A percentile compares a stretch with the other conserved stretches of the same genome.
These are phyloP conservation scores for Drosophila rubida DNA, from an alignment of 2,888 invertebrate species.

Conservation along the genomic window DNA sequence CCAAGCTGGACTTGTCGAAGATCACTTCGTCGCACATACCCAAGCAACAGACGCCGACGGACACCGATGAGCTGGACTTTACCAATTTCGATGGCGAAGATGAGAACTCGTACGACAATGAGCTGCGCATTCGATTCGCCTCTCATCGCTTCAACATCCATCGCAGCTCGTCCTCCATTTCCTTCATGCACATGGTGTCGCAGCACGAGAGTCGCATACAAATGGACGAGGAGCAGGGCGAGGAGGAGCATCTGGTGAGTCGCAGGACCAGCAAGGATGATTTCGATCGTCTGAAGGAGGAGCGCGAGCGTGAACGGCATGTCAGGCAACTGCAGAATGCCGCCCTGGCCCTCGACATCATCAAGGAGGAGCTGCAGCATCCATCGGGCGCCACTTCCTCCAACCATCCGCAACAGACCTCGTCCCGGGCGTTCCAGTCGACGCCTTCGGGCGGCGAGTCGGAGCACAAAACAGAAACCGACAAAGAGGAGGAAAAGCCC, in stretches of 20 bases:
- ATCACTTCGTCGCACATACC: conserved; percentile 19
- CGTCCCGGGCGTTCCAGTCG: neutral
- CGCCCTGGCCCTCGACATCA: conserved; percentile 59
- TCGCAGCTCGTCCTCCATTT: conserved; percentile 50
- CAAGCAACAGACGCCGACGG: neutral
- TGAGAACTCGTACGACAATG: conserved; percentile 1
- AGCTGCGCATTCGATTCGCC: conserved; percentile 57
- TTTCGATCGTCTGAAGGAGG: conserved; percentile 88
- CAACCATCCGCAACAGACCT: neutral
- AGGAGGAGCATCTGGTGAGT: conserved; percentile 8
- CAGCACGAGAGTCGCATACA: neutral
- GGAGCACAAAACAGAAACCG: conserved; percentile 15
- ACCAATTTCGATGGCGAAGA: conserved; percentile 50
- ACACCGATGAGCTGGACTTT: conserved; percentile 31
- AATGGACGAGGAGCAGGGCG: conserved; percentile 23
- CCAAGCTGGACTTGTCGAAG: conserved; percentile 87
- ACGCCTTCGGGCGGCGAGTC: neutral
- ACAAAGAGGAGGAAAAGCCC: neutral
- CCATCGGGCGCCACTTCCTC: conserved; percentile 3
- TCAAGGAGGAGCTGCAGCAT: conserved; percentile 52
- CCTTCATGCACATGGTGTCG: neutral
- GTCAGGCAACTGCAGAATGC: conserved; percentile 86
- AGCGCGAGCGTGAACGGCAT: conserved; percentile 88
- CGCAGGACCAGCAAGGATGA: conserved; percentile 86
- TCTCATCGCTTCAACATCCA: conserved; percentile 39